These are phyloP conservation scores for Pristiophorus japonicus DNA, from an alignment of 2,113 vertebrate species.

Conservation along the genomic window DNA sequence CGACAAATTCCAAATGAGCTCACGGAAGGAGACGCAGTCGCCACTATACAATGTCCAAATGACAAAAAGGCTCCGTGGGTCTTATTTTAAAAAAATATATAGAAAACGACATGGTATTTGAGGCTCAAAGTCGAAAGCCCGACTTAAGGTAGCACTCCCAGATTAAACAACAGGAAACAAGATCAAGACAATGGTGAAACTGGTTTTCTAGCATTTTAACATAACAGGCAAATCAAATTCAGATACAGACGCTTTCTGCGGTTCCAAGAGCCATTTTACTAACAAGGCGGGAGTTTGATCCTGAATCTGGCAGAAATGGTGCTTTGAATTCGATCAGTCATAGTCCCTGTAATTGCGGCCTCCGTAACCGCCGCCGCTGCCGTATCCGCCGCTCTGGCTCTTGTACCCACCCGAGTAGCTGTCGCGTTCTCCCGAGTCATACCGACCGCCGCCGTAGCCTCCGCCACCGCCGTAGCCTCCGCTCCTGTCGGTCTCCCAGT, in stretches of 20 bases:
- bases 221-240: conserved; percentile 37
- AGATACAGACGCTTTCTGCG: background rate
- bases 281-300: background rate
- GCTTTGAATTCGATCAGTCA: background rate
- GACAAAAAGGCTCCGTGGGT: background rate
- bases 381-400: background rate
- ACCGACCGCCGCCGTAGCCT: background rate
- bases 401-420: background rate
- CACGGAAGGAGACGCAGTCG: background rate
- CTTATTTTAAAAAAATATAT: background rate
- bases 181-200: conserved; percentile 30
- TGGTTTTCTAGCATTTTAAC: conserved; percentile 30
- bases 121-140: background rate
- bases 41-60: background rate
- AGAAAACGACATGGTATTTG: conserved; percentile 15
- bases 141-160: background rate
- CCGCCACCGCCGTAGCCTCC: background rate
- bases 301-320: background rate
- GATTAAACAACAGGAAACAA: conserved; percentile 30
- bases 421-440: background rate
- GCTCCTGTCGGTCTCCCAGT: background rate
- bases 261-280: background rate
- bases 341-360: conserved; percentile 11
- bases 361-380: background rate
- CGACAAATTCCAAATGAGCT: conserved; percentile 34